Evolutionary conservation across 2,888 invertebrate genomes (phyloP).

Genomic region (Polyommatus icarus): DNA sequence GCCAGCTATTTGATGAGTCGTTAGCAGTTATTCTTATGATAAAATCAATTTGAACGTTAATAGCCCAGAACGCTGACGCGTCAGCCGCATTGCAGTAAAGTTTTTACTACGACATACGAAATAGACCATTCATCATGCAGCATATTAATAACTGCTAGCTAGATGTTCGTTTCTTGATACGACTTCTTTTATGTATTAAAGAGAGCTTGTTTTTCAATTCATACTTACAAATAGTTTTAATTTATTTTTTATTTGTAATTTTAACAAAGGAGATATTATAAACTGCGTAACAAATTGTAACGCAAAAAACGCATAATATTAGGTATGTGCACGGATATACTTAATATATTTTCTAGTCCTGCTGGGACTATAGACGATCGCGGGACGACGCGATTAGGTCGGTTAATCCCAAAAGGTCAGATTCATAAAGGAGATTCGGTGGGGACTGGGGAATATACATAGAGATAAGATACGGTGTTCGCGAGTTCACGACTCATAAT

Average conservation of each 20-base stretch:
- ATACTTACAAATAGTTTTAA: no score
- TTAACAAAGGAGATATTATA: no score
- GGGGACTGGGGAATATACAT: no score
- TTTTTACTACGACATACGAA: background rate
- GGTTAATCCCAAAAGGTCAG: background rate
- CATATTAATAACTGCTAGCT: background rate
- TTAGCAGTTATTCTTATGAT: background rate
- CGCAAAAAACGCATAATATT: no score
- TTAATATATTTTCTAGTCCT: background rate
- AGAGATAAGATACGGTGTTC: background rate
- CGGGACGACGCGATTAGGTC: background rate
- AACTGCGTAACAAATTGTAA: no score
- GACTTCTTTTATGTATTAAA: background rate
- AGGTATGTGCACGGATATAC: no score
- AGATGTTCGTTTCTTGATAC: background rate
- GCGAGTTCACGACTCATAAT: background rate
- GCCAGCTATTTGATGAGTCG: background rate
- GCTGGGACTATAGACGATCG: background rate
- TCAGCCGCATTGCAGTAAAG: constrained; percentile 1
- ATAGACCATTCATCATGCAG: background rate
- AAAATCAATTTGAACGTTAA: background rate
- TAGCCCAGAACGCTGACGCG: background rate
- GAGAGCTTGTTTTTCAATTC: background rate
- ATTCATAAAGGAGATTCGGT: background rate
- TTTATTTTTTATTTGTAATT: no score